A percentile compares a stretch with the other conserved stretches of the same genome.
phyloP scores from a whole-genome alignment of 1,140 invertebrate genomes.

The Nephila pilipes region DNA sequence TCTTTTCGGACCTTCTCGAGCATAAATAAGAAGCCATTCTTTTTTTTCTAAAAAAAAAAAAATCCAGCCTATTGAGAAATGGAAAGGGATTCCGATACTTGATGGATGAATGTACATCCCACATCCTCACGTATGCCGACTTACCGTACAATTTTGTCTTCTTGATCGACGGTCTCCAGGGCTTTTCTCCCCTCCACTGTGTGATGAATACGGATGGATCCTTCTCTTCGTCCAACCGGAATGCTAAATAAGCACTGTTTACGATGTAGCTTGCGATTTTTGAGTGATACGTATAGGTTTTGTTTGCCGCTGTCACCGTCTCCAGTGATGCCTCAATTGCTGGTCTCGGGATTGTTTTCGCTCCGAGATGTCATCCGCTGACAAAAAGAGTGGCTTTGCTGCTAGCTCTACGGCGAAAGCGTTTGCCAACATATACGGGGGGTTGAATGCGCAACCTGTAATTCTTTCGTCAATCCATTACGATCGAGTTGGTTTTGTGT shows the following conservation, averaged over 20 bases:
- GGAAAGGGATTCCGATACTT: not conserved
- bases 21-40: no score
- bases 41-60: not conserved
- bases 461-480: no score
- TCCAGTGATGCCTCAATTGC: constrained; percentile 26
- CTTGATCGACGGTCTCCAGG: not conserved
- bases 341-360: not conserved
- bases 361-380: not conserved
- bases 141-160: constrained; percentile 8
- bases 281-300: no score
- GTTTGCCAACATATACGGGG: no score
- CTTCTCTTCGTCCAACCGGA: constrained; percentile 10
- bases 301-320: not conserved
- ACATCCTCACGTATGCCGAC: constrained; percentile 19
- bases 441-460: no score
- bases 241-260: constrained; percentile 62
- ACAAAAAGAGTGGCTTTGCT: not conserved
- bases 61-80: not conserved
- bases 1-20: no score
- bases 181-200: not conserved
- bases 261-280: constrained; percentile 13
- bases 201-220: not conserved
- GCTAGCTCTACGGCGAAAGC: no score
- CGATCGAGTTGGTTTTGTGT: no score
- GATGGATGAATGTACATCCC: constrained; percentile 33